Percentiles rank a stretch among this genome's conserved stretches.
Conservation (phyloP, 2,888 invertebrate species). For the Mesorhabditis belari region DNA sequence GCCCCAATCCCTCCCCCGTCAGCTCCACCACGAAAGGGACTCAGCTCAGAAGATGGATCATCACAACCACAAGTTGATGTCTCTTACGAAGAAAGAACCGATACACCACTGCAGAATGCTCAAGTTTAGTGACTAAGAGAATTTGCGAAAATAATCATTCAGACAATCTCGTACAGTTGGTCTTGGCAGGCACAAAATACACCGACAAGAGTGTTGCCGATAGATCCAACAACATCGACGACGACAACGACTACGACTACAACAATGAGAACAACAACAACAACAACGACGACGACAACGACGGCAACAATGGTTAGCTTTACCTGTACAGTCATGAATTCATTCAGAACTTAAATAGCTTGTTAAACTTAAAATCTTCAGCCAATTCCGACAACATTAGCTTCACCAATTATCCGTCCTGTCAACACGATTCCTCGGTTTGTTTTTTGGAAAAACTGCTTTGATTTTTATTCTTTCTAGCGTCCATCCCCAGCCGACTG, state of each 20-base stretch:
- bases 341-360: neutral
- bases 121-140: too few species aligned
- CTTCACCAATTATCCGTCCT: neutral
- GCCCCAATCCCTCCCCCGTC: neutral
- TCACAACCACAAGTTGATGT: too few species aligned
- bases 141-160: neutral
- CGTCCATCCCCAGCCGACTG: neutral
- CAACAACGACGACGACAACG: constrained; percentile 12
- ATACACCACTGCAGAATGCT: too few species aligned
- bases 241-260: constrained; percentile 3
- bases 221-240: neutral
- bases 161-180: neutral
- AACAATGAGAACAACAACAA: constrained; percentile 4
- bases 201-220: neutral
- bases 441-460: too few species aligned
- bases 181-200: neutral
- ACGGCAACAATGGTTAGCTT: constrained; percentile 7
- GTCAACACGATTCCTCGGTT: neutral
- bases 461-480: too few species aligned
- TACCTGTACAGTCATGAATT: too few species aligned
- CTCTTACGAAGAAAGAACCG: neutral
- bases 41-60: too few species aligned
- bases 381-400: neutral
- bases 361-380: neutral
- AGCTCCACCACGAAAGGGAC: neutral